Evolutionary conservation across 2,113 vertebrate genomes (phyloP), one percentile per base, ranked within the genome.

Genomic region (Syngnathus typhle): DNA sequence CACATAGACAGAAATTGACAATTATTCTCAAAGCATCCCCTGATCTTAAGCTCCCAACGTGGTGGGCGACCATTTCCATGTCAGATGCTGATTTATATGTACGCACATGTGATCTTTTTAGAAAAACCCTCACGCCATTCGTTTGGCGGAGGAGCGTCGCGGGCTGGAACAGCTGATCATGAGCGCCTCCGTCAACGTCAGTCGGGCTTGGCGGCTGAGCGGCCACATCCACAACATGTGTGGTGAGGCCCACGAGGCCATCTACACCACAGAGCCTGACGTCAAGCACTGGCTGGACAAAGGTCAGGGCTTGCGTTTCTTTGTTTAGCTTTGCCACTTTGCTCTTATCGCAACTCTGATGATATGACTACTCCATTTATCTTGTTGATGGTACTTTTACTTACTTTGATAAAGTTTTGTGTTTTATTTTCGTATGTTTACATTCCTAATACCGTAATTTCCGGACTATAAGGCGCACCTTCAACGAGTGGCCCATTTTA

Each of bases 71-170:
- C 15, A 13, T 16, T 36, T 58, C 15, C 55, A 58, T 44, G 44
- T 27, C 12, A 4, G 12, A 7, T 23, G 60, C n/a, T 44, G 41
- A 44, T 62, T 62, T 62, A n/a, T 18, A 19, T 19, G 58, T 19
- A 15, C 5, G 46, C 15, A 2, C 32, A 61, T 10, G 58, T 64
- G 13, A 68, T 5, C 38, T 27, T 41, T 11, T 58, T 49, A 99
- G 97, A 98, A 97, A 89, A 98, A 99, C 67, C 95, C 97, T 1
- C 90, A 89, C 19, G 93, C 94, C 0, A 92, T 98, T 65, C 88
- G 96, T 16, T 85, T 94, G 81, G 96, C 97, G 0, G 97, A 98
- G 82, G 96, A 99, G 82, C 89, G 92, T n/a, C 70, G 93, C 2
- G 90, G 88, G 0, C 80, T 89, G 27, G 96, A 98, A 63, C 92